Evolutionary conservation across 2,797 vertebrate genomes (phyloP).

Genomic region (Arctocebus calabarensis): DNA sequence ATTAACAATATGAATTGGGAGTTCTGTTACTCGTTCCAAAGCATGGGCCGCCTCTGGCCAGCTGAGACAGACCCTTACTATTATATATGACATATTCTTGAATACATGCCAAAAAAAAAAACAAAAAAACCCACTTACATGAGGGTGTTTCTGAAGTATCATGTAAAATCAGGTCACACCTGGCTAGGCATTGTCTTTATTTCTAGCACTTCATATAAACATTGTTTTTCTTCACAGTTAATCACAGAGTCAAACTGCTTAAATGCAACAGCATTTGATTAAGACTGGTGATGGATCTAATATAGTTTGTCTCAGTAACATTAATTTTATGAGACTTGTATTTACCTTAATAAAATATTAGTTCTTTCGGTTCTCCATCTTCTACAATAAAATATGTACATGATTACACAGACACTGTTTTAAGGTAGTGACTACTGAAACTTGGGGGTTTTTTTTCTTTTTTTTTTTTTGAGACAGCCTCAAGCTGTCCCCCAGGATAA

Average conservation of each 20-base stretch:
- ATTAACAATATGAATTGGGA: background rate
- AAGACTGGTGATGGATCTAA: constrained; percentile 2
- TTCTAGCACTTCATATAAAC: background rate
- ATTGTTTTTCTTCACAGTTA: background rate
- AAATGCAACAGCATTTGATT: background rate
- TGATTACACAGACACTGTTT: background rate
- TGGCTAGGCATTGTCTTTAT: background rate
- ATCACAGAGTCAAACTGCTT: constrained; percentile 21
- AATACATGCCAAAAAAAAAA: background rate
- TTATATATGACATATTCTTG: background rate
- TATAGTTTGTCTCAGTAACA: background rate
- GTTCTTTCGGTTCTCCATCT: constrained; percentile 22
- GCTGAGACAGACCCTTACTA: background rate
- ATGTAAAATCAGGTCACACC: background rate
- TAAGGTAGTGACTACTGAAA: background rate
- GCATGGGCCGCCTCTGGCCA: background rate
- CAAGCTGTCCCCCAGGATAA: too few species aligned
- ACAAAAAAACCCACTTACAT: background rate
- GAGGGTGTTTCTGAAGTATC: constrained; percentile 23
- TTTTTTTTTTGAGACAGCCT: too few species aligned
- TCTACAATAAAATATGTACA: background rate
- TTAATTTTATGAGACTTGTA: background rate
- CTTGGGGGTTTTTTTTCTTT: too few species aligned
- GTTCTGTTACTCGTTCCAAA: background rate
- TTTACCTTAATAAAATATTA: background rate